These are phyloP conservation scores for Sminthopsis crassicaudata DNA, from an alignment of 2,113 vertebrate genomes.

Conservation along the genomic window DNA sequence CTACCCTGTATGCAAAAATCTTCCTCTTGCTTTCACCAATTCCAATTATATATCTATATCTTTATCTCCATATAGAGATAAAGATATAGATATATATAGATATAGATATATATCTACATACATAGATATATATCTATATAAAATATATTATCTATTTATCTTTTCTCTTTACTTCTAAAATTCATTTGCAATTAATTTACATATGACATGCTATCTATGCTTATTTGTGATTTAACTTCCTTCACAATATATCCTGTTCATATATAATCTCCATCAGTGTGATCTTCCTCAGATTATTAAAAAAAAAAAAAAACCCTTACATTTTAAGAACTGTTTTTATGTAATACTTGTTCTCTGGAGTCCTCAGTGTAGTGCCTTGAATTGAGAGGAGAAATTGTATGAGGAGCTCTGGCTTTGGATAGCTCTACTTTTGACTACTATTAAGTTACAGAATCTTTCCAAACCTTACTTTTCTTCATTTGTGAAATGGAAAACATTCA, in stretches of 20 bases:
- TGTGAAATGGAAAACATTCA: background rate
- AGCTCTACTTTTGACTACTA: background rate
- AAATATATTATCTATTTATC: background rate
- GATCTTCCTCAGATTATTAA: background rate
- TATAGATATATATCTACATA: too few relatives aligned
- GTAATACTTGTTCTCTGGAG: background rate
- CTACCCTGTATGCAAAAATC: background rate
- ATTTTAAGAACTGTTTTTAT: background rate
- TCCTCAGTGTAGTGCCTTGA: background rate
- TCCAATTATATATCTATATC: background rate
- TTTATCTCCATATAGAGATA: too few relatives aligned
- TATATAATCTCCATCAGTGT: background rate
- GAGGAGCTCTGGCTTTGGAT: background rate
- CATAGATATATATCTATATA: background rate
- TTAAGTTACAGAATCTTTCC: background rate
- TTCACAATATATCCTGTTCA: background rate
- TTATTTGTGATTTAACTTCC: background rate
- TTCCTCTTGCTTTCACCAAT: background rate
- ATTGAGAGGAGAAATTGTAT: background rate
- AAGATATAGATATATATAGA: too few relatives aligned
- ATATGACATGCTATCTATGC: background rate
- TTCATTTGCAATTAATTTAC: background rate
- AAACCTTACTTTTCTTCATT: background rate
- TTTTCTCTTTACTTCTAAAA: background rate
- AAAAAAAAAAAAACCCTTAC: background rate